Conservation (phyloP, 2,113 vertebrate species). For the Drymodes brunneopygia region DNA sequence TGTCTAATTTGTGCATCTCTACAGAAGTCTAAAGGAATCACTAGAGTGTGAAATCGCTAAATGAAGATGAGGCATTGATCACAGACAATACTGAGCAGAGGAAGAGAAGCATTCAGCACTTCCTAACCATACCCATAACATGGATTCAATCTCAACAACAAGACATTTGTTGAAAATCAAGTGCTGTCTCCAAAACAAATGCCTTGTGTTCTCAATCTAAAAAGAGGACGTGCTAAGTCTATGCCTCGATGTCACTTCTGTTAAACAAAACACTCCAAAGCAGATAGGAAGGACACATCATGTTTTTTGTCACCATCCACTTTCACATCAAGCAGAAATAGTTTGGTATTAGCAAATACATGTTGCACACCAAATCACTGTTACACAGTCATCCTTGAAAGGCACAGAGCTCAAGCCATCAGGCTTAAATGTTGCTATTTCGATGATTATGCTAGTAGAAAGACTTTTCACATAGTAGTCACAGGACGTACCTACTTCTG, state of each 20-base stretch:
- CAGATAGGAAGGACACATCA: neutral
- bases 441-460: neutral
- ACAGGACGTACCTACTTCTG: neutral
- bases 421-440: neutral
- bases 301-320: neutral
- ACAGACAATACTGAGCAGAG: neutral
- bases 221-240: neutral
- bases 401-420: neutral
- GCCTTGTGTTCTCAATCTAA: neutral
- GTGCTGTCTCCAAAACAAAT: neutral
- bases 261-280: neutral
- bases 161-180: neutral
- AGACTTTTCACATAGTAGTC: neutral
- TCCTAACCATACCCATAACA: neutral
- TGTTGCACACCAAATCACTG: neutral
- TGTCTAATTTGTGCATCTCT: slow-evolving; percentile 3
- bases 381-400: neutral
- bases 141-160: neutral
- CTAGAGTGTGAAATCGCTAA: slow-evolving; percentile 8
- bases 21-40: slow-evolving; percentile 8
- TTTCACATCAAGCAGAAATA: neutral
- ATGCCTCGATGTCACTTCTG: neutral
- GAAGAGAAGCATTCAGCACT: neutral
- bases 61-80: neutral
- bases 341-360: neutral